Evolutionary conservation across 2,888 invertebrate species (phyloP), one percentile per base, ranked within the genome.

Genomic region (Syrista parreyssii): DNA sequence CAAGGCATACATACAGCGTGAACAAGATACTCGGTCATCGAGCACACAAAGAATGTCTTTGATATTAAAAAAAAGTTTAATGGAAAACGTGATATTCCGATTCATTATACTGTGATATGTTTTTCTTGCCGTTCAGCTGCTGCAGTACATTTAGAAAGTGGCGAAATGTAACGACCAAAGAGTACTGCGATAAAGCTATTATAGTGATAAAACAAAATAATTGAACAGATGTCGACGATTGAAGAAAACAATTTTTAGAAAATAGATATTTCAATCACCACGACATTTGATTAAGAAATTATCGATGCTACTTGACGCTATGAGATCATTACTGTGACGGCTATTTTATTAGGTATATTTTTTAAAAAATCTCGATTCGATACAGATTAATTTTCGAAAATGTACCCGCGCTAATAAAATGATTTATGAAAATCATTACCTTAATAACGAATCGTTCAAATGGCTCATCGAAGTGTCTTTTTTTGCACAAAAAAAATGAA

Each of bases 51-150:
- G 2, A 55, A 55, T 55, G 55, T 9, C 23, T 34, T 34, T 55
- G 23, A 23, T 55, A 23, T 23, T 55, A 9, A 23, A 23, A 55
- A 55, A 55, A 23, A 40, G 15, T 15, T 40, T 40, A 55, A 55
- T 55, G 55, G 55, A 9, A 23, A 55, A 55, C 55, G 55, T 76
- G 55, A 31, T 73, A 36, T 32, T 76, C 73, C 68, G 68, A 69
- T 75, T 77, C 34, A 74, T 74, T 77, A 77, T 74, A 75, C 77
- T 77, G 77, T 77, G 77, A 77, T 77, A 77, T 77, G 74, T 77
- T 77, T 77, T 74, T 75, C 77, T 77, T 77, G 77, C 75, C 77
- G 73, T 69, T 68, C 34, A 68, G 68, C 74, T 68, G 68, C 74
- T 68, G 30, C 74, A 35, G 32, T 73, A 74, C 31, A 35, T 77